Evolutionary conservation across 2,888 invertebrate genomes (phyloP).

Genomic region (Metacarcinus magister): DNA sequence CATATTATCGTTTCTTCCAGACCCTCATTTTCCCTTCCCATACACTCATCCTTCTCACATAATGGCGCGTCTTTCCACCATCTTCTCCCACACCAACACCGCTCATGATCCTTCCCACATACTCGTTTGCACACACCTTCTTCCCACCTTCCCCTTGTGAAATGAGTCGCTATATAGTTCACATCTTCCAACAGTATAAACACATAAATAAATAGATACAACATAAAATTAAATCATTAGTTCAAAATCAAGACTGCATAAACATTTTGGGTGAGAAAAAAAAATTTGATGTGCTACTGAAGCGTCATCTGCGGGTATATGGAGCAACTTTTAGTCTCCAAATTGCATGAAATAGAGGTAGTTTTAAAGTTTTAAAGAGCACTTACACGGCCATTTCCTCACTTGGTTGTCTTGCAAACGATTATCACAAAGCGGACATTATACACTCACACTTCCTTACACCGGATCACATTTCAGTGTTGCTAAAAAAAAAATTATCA

Average conservation of each 20-base stretch:
- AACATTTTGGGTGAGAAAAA: background rate
- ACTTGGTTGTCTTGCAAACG: background rate
- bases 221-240: background rate
- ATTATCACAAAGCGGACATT: background rate
- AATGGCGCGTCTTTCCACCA: background rate
- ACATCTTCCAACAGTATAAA: background rate
- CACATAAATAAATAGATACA: background rate
- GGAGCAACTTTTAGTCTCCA: background rate
- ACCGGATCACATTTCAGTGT: background rate
- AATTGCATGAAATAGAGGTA: conserved; percentile 10
- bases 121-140: background rate
- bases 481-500: background rate
- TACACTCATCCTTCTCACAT: background rate
- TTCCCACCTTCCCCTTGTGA: background rate
- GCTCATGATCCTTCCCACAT: background rate
- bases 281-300: background rate
- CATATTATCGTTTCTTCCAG: background rate
- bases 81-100: background rate
- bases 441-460: background rate
- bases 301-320: background rate
- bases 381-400: conserved; percentile 43
- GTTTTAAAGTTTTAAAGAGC: conserved; percentile 16
- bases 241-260: background rate
- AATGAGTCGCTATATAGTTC: background rate
- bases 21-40: background rate